These are phyloP conservation scores for Redunca redunca DNA, from an alignment of 2,113 vertebrate genomes.

Conservation along the genomic window DNA sequence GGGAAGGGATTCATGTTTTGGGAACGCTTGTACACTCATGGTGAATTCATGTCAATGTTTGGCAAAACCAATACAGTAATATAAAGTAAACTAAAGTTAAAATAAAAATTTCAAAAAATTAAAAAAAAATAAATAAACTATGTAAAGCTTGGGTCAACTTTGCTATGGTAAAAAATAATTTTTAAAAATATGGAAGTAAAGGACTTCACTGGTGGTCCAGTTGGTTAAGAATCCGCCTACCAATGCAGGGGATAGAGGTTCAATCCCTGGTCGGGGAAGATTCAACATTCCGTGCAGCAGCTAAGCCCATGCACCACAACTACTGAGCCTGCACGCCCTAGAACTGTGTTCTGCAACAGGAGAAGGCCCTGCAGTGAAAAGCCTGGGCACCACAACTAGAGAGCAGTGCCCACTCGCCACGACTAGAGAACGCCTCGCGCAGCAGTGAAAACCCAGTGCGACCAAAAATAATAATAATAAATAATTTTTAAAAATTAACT, in stretches of 20 bases:
- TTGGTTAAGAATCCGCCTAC: not conserved
- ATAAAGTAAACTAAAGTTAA: too few species aligned
- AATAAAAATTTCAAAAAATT: too few species aligned
- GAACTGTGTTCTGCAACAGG: not conserved
- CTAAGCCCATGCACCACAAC: not conserved
- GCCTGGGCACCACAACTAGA: not conserved
- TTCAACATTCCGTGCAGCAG: not conserved
- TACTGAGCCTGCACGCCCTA: not conserved
- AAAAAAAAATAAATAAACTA: not conserved
- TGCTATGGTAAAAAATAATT: not conserved
- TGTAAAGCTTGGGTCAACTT: not conserved
- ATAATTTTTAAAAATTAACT: not conserved
- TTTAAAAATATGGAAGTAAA: not conserved
- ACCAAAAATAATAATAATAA: not conserved
- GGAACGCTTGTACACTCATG: too few species aligned
- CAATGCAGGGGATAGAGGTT: not conserved
- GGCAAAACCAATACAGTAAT: too few species aligned
- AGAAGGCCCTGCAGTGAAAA: not conserved
- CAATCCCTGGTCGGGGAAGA: not conserved
- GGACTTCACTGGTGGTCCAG: not conserved
- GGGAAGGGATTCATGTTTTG: too few species aligned
- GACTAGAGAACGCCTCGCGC: not conserved
- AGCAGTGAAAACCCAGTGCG: rapidly evolving
- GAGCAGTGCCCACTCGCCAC: not conserved
- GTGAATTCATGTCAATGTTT: too few species aligned